A percentile compares a stretch with the other conserved stretches of the same genome.
Evolutionary conservation across 2,113 vertebrate genomes (phyloP).

Genomic region (Nesogale talazaci): DNA sequence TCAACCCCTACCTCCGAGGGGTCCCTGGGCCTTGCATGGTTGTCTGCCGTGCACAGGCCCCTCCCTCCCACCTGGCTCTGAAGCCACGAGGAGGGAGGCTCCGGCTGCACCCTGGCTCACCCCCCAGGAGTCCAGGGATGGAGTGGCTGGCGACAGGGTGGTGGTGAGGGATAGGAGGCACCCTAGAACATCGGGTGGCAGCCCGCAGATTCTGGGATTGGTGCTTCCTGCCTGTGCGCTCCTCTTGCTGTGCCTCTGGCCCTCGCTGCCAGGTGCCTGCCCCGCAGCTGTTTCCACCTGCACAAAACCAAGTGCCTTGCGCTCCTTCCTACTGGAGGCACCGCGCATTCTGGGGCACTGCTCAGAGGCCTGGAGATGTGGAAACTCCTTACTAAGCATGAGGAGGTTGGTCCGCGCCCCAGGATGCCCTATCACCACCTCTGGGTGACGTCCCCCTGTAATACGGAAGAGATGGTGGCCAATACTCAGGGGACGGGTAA

Average conservation of each 20-base stretch:
- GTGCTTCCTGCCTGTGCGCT: rapidly evolving
- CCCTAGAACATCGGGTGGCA: too few relatives aligned
- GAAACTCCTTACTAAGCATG: neutral
- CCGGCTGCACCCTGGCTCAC: neutral
- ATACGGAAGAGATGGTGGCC: neutral
- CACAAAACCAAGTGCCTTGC: rapidly evolving
- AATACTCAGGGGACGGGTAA: neutral
- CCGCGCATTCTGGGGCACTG: neutral
- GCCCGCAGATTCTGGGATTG: neutral
- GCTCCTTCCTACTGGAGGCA: neutral
- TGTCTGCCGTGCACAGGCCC: neutral
- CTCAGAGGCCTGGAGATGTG: neutral
- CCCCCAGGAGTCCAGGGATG: rapidly evolving
- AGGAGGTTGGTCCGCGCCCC: neutral
- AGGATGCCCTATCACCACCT: neutral
- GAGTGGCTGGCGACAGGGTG: neutral
- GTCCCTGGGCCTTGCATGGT: neutral
- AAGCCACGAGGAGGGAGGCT: neutral
- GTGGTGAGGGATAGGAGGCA: neutral
- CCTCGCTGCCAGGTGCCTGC: neutral
- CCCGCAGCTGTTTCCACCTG: neutral
- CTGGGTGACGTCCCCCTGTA: neutral
- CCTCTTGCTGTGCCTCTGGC: neutral
- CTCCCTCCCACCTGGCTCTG: neutral
- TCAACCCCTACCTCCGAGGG: rapidly evolving